Evolutionary conservation across 1,140 invertebrate species (phyloP), one percentile per base, ranked within the genome.

Genomic region (Oryctes rhinoceros): DNA sequence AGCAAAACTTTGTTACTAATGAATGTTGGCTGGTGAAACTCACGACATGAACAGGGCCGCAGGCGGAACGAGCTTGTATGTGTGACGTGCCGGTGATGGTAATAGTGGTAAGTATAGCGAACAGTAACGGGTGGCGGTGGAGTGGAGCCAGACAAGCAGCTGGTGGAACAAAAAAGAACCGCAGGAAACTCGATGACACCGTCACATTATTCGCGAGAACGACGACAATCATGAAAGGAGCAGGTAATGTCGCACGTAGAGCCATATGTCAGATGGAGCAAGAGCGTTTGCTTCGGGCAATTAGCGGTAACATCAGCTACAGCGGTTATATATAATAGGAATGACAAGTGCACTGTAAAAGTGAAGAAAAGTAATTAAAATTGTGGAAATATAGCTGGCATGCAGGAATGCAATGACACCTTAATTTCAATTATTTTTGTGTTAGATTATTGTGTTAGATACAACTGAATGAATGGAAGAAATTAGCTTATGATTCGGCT

Each of bases 1-100:
- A 37, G 65, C 18, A 24, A 71, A 71, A 71, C 65, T 71, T 71
- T 71, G 65, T 71, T 71, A 71, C 65, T 71, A 71, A 71, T 71
- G 65, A 71, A 71, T 37, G 65, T 71, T 24, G 65, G 35, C 24
- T 30, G 65, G 24, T 71, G 24, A 15, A 71, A 71, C 13, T 71
- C 65, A 24, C 65, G 65, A 71, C 53, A 59, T 15, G 53, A 59
- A 59, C 53, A 59, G 53, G 18, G 53, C 53, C 15, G 53, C 53
- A 59, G 53, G 53, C 53, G 53, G 53, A 59, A 59, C 53, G 53
- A n/a, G 53, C 15, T 59, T 59, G 53, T 59, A 59, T 18, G 53
- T 59, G 53, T 59, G 53, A 59, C 15, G 7, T 59, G 15, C 13
- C 53, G 53, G 53, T 59, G 53, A 59, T 18, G 53, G 53, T 59